phyloP scores from a whole-genome alignment of 2,888 invertebrate genomes.

The Aphodius sticticus region DNA sequence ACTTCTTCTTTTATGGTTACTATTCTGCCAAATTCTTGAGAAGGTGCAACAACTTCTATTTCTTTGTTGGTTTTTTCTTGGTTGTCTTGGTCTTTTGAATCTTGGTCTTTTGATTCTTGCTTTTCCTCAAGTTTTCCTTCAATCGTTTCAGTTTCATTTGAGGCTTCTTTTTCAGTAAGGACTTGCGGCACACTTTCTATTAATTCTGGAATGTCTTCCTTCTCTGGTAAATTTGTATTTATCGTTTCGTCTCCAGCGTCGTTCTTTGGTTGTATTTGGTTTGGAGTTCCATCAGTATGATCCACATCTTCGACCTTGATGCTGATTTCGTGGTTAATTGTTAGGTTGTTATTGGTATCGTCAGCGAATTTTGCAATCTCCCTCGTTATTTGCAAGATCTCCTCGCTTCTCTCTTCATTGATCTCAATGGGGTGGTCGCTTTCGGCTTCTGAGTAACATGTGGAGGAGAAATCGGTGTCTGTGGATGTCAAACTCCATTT shows the following conservation, averaged over 20 bases:
- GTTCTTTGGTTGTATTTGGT: conserved; percentile 5
- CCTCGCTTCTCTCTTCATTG: conserved; percentile 13
- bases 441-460: conserved; percentile 39
- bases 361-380: conserved; percentile 31
- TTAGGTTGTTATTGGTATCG: conserved; percentile 31
- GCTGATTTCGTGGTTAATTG: conserved; percentile 8
- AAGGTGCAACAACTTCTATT: not conserved
- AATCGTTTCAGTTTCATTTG: not conserved
- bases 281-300: not conserved
- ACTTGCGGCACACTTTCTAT: not conserved
- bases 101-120: not conserved
- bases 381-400: conserved; percentile 28
- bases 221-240: not conserved
- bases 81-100: not conserved
- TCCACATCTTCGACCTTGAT: conserved; percentile 24
- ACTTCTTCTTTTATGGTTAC: conserved; percentile 7
- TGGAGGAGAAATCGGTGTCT: conserved; percentile 42
- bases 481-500: conserved; percentile 47
- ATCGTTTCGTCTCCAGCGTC: not conserved
- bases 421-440: conserved; percentile 26
- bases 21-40: not conserved
- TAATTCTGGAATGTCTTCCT: not conserved
- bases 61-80: not conserved
- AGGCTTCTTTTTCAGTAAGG: conserved; percentile 5
- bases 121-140: not conserved